Evolutionary conservation across 1,140 invertebrate species (phyloP), one percentile per base, ranked within the genome.

Genomic region (Aphelinus atriplicis): DNA sequence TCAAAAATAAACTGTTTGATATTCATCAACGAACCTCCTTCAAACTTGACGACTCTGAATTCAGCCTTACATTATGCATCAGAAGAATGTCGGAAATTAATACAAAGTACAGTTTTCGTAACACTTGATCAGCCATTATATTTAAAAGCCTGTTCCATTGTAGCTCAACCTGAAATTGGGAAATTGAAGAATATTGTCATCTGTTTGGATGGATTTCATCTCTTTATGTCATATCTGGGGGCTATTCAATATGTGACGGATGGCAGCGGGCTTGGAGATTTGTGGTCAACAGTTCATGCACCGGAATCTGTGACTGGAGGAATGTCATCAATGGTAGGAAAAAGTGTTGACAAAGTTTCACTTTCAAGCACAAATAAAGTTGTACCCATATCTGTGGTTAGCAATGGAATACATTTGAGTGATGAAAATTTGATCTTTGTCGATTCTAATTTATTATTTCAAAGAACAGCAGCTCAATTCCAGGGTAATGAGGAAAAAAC

Each of bases 161-260:
- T 82, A 58, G 66, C 58, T 48, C 45, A 57, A 65, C 10, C 4
- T 6, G n/a, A 72, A 68, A 7, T 50, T 42, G 10, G 42, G 7
- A 42, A 63, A 57, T 81, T 71, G 4, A 75, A 72, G 6, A 71
- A 77, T 45, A 63, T 81, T 71, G 58, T 79, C 51, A 67, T 82
- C 2, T 77, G 81, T 51, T 74, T 84, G 2, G 79, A 80, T 53
- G 80, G 81, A 56, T 84, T 83, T 78, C 79, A 84, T 80, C 64
- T 86, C 50, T 76, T 85, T 3, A 85, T 87, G 83, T 87, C 81
- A 3, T 87, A 81, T 80, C n/a, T 87, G 68, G 83, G 81, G 75
- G 69, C 82, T 68, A 84, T 88, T 71, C 86, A 85, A 66, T 77
- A 82, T 77, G 83, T 86, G 75, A 87, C 87, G 84, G 75, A 83